Base-by-base conservation (phyloP, 2,113 vertebrate species). In the Phainopepla nitens region DNA sequence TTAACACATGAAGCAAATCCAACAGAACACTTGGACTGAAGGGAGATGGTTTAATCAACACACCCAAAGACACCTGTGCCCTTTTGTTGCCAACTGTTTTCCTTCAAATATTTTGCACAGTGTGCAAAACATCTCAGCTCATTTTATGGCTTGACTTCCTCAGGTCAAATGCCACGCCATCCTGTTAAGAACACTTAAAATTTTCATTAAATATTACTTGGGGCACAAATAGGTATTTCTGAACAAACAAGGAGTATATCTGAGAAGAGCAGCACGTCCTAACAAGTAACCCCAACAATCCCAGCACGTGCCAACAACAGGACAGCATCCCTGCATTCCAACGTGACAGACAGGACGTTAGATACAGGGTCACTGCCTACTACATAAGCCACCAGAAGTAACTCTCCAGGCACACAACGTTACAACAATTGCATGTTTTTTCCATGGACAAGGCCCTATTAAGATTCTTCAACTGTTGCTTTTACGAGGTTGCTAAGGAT, bases 281-380 rank as follows among this genome's bases (percentile, higher is more conserved):
- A 77, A 22, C 42, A 76, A 77, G 58, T 28, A 54, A 80, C 42
- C 56, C 24, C 33, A 51, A 50, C 20, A 79, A 58, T 25, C 47
- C 36, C 64, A 3, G 3, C 0, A 0, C 4, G n/a, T 44, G 76
- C 42, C 53, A 83, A 31, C 35, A 77, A 45, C 1, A 0, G 2
- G 3, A 70, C 56, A 77, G 49, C 85, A 90, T 83, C 82, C 45
- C 39, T 35, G 58, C 72, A 36, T 41, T 94, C 66, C 84, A 77
- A 11, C 0, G 2, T 27, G 62, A 81, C 69, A 64, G 60, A 17
- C 28, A 22, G 72, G 60, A n/a, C 7, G 50, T 54, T 44, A 45
- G 6, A 0, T 16, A 42, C 79, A 47, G 16, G 27, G 42, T 62
- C 47, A 39, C 76, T 3, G 19, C 33, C 87, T 90, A 13, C 68